These are phyloP conservation scores for Epinephelus awoara DNA, from an alignment of 2,797 vertebrate genomes.

Conservation along the genomic window DNA sequence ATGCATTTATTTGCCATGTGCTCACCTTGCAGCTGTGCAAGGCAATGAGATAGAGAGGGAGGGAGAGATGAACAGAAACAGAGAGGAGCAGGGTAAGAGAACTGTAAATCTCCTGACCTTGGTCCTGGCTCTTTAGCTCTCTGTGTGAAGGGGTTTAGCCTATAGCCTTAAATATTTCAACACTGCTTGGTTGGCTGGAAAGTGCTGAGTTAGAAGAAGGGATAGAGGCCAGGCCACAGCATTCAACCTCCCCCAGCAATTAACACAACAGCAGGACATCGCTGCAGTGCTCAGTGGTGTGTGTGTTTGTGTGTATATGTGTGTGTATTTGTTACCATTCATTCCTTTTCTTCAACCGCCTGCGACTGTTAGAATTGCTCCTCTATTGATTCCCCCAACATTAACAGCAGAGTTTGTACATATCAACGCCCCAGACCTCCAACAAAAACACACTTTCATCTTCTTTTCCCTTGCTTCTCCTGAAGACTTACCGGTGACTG, in stretches of 20 bases:
- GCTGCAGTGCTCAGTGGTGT: conserved; percentile 54
- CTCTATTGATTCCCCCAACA: background rate
- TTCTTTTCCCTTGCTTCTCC: background rate
- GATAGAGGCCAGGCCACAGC: conserved; percentile 67
- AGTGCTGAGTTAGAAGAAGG: conserved; percentile 77
- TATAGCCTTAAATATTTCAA: conserved; percentile 80
- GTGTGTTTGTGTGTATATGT: conserved; percentile 34
- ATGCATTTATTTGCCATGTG: conserved; percentile 46
- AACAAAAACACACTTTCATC: background rate
- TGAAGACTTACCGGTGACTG: conserved; percentile 91
- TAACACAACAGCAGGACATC: conserved; percentile 78
- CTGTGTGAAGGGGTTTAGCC: conserved; percentile 70
- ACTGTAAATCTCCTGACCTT: conserved; percentile 78
- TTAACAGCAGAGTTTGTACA: conserved; percentile 8
- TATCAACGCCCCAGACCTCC: background rate
- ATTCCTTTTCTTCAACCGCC: conserved; percentile 33
- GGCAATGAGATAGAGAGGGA: conserved; percentile 25
- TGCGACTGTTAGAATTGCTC: conserved; percentile 22
- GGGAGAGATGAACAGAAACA: conserved; percentile 41
- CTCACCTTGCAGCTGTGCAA: conserved; percentile 44
- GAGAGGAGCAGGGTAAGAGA: conserved; percentile 31
- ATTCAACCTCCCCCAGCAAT: conserved; percentile 76
- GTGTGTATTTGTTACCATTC: conserved; percentile 33
- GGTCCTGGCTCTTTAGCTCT: conserved; percentile 71
- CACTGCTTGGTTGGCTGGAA: conserved; percentile 65